Base-by-base conservation (phyloP, 2,797 vertebrate species). In the Lophius americanus region DNA sequence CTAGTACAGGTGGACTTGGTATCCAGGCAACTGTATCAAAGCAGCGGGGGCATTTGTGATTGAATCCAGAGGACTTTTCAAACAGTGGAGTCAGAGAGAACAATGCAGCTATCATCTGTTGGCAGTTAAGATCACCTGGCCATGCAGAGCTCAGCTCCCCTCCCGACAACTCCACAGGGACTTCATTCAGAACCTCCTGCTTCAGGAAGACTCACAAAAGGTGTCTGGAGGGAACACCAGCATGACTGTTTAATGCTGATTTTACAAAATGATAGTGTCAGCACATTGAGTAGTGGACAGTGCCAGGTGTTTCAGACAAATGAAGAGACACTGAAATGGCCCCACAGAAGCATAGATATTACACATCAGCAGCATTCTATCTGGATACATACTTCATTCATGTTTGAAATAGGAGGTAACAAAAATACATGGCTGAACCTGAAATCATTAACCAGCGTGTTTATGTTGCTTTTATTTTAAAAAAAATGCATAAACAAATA, bases 21-120 rank as follows among this genome's bases (percentile, higher is more conserved):
- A 88, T 91, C 92, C 88, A 93, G 85, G 90, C 90, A 93, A 93
- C 89, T 84, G 81, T 89, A 91, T 91, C 91, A 93, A 92, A 92
- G 85, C 91, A 83, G 84, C 73, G 49, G 92, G 88, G 86, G 88
- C 78, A 70, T 83, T 86, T 64, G 77, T 70, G 75, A 88, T 80
- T 80, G 85, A 91, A 91, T 90, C 83, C 79, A 85, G 82, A 91
- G 86, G 84, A 90, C 85, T 90, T 89, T 81, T 88, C 84, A 89
- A 86, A 87, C 72, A 60, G 74, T 81, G 72, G 81, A 92, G 88
- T 87, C 87, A 78, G 78, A 75, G 74, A 81, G 84, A 91, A 92
- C 91, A 89, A 91, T 85, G 81, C 73, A 50, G 83, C 86, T 84
- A 88, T 92, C 88, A 85, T 88, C 90, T 89, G 90, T 84, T 81